phyloP scores from a whole-genome alignment of 2,888 invertebrate species.

The Cyrtodaria siliqua region DNA sequence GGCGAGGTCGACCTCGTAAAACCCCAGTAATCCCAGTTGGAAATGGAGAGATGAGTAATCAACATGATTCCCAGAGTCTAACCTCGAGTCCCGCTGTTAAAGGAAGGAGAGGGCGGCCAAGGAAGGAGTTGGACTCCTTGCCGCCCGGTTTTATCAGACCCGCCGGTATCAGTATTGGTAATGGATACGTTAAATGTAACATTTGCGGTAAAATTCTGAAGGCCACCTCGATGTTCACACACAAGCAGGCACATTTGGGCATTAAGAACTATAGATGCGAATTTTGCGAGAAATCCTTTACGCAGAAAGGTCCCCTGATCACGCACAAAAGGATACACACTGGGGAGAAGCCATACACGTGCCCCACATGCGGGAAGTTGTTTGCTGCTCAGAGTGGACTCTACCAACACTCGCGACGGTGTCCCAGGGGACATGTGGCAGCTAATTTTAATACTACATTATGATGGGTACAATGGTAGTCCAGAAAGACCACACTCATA shows the following conservation, averaged over 20 bases:
- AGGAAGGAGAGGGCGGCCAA: constrained; percentile 29
- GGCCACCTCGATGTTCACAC: constrained; percentile 51
- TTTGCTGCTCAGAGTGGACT: constrained; percentile 52
- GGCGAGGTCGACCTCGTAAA: constrained; percentile 40
- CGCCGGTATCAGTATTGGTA: constrained; percentile 42
- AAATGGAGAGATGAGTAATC: neutral
- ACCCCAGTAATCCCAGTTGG: neutral
- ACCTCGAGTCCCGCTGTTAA: neutral
- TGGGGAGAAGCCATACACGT: constrained; percentile 50
- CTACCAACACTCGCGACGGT: constrained; percentile 40
- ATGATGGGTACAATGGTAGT: no score
- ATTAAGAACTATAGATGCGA: constrained; percentile 52
- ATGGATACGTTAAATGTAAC: constrained; percentile 51
- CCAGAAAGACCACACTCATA: no score
- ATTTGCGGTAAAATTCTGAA: constrained; percentile 54
- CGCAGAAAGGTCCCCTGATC: constrained; percentile 49
- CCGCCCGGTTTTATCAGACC: constrained; percentile 29
- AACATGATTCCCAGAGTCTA: neutral
- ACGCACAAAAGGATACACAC: constrained; percentile 50
- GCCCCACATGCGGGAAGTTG: constrained; percentile 27
- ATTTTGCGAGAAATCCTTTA: constrained; percentile 49
- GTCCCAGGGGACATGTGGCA: constrained; percentile 8
- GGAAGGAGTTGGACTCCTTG: constrained; percentile 27
- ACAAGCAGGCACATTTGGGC: constrained; percentile 52
- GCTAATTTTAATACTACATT: neutral